Percentiles rank a stretch among this genome's conserved stretches.
phyloP scores from a whole-genome alignment of 2,113 vertebrate species.

The Ammospiza nelsoni region DNA sequence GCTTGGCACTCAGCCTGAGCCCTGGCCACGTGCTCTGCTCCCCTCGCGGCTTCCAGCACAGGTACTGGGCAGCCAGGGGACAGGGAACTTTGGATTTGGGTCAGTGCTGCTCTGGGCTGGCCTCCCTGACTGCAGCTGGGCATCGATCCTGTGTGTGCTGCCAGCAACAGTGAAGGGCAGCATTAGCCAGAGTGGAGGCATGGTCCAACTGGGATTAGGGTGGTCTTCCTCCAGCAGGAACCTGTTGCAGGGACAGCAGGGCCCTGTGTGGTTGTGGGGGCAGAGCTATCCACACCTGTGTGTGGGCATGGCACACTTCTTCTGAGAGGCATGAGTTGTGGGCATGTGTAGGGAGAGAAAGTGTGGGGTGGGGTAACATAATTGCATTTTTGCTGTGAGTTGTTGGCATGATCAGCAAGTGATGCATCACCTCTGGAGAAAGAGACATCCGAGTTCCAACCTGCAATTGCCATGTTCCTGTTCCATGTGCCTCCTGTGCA shows the following conservation, averaged over 20 bases:
- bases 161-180: not conserved
- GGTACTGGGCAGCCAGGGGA: not conserved
- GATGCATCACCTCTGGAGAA: not conserved
- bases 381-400: not conserved
- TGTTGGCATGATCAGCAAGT: not conserved
- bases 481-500: not conserved
- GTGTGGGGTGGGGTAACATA: not conserved
- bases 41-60: accelerated
- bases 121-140: accelerated
- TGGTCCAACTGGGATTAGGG: not conserved
- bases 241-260: not conserved
- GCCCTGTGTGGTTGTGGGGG: not conserved
- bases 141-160: accelerated
- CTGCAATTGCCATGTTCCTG: not conserved
- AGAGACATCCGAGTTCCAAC: not conserved
- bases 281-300: not conserved
- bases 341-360: not conserved
- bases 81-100: not conserved
- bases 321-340: not conserved
- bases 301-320: not conserved
- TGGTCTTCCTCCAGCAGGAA: not conserved
- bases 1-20: conserved; percentile 39
- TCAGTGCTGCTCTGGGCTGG: not conserved
- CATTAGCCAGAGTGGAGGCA: not conserved
- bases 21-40: not conserved